These are phyloP conservation scores for Ranitomeya variabilis DNA, from an alignment of 2,113 vertebrate species.

Conservation along the genomic window DNA sequence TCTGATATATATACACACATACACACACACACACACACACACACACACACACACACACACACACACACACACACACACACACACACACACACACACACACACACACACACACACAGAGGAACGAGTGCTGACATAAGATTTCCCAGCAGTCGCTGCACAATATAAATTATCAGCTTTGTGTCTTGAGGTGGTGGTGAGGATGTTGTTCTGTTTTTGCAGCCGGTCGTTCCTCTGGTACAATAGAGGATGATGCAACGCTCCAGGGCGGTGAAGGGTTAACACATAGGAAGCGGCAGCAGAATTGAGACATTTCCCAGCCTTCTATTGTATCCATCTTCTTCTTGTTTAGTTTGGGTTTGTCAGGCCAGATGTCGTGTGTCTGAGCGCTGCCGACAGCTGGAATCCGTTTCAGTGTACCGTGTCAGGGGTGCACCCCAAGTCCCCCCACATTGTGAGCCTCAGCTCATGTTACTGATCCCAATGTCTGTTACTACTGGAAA, in stretches of 20 bases:
- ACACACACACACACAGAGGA: neutral
- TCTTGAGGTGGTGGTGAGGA: neutral
- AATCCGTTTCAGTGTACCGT: neutral
- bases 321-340: neutral
- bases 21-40: neutral
- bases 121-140: neutral
- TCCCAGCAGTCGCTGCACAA: neutral
- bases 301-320: conserved; percentile 17
- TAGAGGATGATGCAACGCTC: neutral
- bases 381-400: neutral
- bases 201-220: neutral
- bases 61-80: neutral
- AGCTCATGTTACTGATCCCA: neutral
- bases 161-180: neutral
- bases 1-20: neutral
- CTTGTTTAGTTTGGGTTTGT: conserved; percentile 49
- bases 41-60: neutral
- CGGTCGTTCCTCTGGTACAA: too few species aligned
- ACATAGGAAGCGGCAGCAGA: neutral
- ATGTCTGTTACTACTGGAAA: neutral
- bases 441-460: neutral
- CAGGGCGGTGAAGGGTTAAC: neutral
- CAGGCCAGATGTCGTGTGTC: conserved; percentile 44
- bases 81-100: neutral
- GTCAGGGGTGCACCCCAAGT: neutral